These are phyloP conservation scores for Mergus octosetaceus DNA, from an alignment of 2,797 vertebrate genomes.

Conservation along the genomic window DNA sequence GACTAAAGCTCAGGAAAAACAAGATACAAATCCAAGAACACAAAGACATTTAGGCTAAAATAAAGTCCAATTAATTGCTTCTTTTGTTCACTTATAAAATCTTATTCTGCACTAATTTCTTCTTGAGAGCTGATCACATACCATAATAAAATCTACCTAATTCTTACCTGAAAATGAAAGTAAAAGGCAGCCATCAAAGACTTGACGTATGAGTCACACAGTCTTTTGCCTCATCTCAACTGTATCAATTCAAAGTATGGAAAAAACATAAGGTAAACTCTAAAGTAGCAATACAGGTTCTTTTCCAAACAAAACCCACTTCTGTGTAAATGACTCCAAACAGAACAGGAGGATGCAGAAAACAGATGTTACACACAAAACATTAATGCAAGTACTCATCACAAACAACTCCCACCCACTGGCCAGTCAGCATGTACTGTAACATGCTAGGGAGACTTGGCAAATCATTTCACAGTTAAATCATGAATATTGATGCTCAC, in stretches of 20 bases:
- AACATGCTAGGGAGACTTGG: conserved; percentile 38
- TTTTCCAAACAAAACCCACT: not conserved
- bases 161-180: not conserved
- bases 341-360: conserved; percentile 35
- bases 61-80: not conserved
- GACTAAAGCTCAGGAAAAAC: not conserved
- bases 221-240: not conserved
- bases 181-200: not conserved
- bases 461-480: conserved; percentile 46
- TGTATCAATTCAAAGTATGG: not conserved
- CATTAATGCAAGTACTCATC: conserved; percentile 30
- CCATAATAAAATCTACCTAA: not conserved
- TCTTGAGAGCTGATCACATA: not conserved
- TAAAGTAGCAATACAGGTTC: not conserved
- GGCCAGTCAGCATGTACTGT: conserved; percentile 33
- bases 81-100: not conserved
- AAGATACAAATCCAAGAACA: not conserved
- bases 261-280: not conserved
- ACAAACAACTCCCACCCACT: conserved; percentile 45
- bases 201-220: not conserved
- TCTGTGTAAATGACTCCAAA: conserved; percentile 11
- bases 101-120: not conserved
- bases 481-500: conserved; percentile 34
- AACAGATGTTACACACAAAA: conserved; percentile 61
- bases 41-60: not conserved